Evolutionary conservation across 2,113 vertebrate genomes (phyloP).

Genomic region (Hyaena hyaena): DNA sequence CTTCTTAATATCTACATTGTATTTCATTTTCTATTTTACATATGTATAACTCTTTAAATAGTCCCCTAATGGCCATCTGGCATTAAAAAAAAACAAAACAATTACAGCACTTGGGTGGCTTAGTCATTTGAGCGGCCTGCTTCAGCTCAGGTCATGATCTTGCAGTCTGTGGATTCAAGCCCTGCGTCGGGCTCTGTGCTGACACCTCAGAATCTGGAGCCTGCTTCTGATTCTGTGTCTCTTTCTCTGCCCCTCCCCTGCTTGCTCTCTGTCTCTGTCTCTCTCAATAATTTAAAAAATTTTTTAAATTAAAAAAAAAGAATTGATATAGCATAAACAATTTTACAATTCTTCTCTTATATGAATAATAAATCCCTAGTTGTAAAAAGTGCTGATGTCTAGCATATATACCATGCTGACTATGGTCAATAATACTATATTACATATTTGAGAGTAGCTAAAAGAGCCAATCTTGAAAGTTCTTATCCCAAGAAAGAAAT

Average conservation of each 20-base stretch:
- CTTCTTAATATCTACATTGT: not conserved
- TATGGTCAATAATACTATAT: not conserved
- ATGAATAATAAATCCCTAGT: not conserved
- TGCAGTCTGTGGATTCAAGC: too few species aligned
- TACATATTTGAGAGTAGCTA: not conserved
- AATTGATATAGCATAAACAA: not conserved
- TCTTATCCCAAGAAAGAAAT: not conserved
- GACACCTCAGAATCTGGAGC: too few species aligned
- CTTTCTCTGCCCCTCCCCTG: too few species aligned
- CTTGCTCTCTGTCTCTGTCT: too few species aligned
- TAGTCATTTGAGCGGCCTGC: too few species aligned
- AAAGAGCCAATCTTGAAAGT: not conserved
- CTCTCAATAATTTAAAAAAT: too few species aligned
- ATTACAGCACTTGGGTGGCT: too few species aligned
- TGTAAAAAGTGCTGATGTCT: not conserved
- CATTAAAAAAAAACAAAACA: not conserved
- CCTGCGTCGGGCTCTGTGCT: too few species aligned
- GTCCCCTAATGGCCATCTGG: not conserved
- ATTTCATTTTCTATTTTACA: conserved; percentile 1
- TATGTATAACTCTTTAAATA: not conserved
- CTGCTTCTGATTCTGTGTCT: too few species aligned
- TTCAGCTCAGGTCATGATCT: too few species aligned
- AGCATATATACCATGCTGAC: not conserved
- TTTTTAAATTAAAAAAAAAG: too few species aligned
- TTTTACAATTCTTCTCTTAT: not conserved